Evolutionary conservation across 2,888 invertebrate species (phyloP).

Genomic region (Notodonta dromedarius): DNA sequence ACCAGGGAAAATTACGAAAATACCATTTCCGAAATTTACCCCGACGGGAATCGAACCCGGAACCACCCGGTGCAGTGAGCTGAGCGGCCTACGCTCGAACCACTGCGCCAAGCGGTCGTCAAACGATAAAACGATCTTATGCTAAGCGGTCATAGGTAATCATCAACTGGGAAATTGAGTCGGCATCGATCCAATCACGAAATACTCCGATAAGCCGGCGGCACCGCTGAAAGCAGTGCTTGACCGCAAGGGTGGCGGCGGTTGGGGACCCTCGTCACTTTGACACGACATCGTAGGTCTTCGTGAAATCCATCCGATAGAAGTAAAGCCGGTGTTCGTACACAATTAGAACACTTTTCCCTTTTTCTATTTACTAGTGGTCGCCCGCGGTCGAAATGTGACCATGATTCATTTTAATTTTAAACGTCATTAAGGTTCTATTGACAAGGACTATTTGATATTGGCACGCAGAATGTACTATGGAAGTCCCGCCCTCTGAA

Average conservation of each 20-base stretch:
- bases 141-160: conserved; percentile 38
- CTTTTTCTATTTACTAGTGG: not conserved
- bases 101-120: no score
- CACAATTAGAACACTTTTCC: conserved; percentile 6
- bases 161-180: conserved; percentile 21
- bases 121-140: conserved; percentile 1
- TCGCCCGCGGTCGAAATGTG: no score
- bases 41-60: no score
- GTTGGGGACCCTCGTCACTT: conserved; percentile 64
- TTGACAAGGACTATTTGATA: no score
- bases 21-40: no score
- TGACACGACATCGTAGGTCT: conserved; percentile 54
- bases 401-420: no score
- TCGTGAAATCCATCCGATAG: conserved; percentile 29
- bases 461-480: no score
- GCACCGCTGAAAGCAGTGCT: conserved; percentile 48
- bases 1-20: no score
- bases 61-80: no score
- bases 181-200: conserved; percentile 50
- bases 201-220: conserved; percentile 54
- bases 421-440: no score
- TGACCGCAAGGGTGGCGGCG: conserved; percentile 49
- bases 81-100: no score
- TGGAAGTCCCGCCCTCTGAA: no score
- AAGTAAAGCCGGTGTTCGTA: conserved; percentile 13